phyloP scores from a whole-genome alignment of 23 tunicate genomes.

The Ascidia mentula region DNA sequence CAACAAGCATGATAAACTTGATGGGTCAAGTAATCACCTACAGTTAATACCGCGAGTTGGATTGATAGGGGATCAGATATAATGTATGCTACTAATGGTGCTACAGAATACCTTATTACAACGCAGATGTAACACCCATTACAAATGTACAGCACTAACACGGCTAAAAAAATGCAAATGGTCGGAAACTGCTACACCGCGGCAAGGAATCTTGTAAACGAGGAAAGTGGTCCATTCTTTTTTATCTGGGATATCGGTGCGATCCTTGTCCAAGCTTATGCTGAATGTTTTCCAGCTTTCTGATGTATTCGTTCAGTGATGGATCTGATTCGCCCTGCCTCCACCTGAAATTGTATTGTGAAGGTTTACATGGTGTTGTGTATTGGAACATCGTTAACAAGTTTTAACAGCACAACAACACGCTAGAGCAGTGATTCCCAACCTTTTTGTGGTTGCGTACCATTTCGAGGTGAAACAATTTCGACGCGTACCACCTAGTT shows the following conservation, averaged over 20 bases:
- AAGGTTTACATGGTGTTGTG: too few species aligned
- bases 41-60: not conserved
- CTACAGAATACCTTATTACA: not conserved
- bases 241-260: constrained; percentile 55
- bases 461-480: too few species aligned
- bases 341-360: constrained; percentile 33
- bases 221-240: too few species aligned
- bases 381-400: not conserved
- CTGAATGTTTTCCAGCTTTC: constrained; percentile 80
- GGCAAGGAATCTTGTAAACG: not conserved
- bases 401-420: not conserved
- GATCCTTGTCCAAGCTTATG: constrained; percentile 61
- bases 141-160: not conserved
- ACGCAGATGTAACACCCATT: not conserved
- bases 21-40: not conserved
- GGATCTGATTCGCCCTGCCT: constrained; percentile 61
- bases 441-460: too few species aligned
- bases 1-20: not conserved
- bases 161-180: not conserved
- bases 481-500: too few species aligned
- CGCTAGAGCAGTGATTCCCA: too few species aligned
- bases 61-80: not conserved
- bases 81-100: not conserved
- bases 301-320: constrained; percentile 83
- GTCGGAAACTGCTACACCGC: not conserved